Evolutionary conservation across 2,888 invertebrate species (phyloP).

Genomic region (Rotaria sp.): DNA sequence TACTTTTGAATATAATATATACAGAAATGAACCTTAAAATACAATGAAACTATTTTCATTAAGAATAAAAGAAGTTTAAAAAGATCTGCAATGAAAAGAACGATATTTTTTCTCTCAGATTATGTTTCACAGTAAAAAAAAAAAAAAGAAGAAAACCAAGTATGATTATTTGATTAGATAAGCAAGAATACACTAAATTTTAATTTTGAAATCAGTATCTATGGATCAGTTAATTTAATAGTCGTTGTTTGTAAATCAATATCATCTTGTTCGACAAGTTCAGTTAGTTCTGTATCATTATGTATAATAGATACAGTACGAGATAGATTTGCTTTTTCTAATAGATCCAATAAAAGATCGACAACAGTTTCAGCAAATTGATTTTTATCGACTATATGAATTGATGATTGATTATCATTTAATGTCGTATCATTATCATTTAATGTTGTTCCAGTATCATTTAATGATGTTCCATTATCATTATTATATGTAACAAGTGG

Average conservation of each 20-base stretch:
- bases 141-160: background rate
- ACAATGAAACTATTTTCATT: too few species aligned
- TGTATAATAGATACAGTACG: background rate
- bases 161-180: background rate
- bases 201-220: background rate
- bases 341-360: background rate
- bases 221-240: background rate
- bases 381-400: background rate
- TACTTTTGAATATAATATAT: too few species aligned
- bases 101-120: too few species aligned
- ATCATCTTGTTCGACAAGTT: background rate
- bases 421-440: background rate
- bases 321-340: slow-evolving; percentile 26
- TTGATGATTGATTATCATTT: background rate
- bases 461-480: background rate
- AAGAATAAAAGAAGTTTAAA: too few species aligned
- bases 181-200: background rate
- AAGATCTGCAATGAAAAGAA: too few species aligned
- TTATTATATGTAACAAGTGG: background rate
- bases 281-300: slow-evolving; percentile 24
- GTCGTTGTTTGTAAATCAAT: background rate
- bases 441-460: background rate
- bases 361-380: slow-evolving; percentile 12
- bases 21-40: too few species aligned
- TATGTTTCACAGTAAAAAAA: too few species aligned